phyloP scores from a whole-genome alignment of 2,797 vertebrate species.

The Notoglanidium macrostoma region DNA sequence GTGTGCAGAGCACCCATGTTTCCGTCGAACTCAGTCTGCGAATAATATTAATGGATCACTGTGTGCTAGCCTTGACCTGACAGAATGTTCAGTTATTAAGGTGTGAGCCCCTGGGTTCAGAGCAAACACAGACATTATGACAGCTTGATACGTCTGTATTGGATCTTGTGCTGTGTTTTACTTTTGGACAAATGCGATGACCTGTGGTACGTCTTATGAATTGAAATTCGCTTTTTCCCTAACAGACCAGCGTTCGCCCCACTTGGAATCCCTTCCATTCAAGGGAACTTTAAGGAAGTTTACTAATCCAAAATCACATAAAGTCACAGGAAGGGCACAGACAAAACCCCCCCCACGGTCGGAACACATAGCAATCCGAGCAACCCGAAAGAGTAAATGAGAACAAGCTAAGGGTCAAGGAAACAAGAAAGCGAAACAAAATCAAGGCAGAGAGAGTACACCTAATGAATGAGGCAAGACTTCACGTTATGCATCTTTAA shows the following conservation, averaged over 20 bases:
- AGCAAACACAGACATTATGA: neutral
- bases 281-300: neutral
- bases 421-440: neutral
- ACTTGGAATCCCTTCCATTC: neutral
- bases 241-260: neutral
- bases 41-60: constrained; percentile 63
- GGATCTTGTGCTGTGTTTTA: neutral
- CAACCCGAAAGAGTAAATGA: neutral
- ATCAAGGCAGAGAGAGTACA: neutral
- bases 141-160: neutral
- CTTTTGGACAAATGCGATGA: neutral
- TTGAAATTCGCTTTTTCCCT: neutral
- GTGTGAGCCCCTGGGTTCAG: constrained; percentile 22
- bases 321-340: neutral
- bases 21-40: constrained; percentile 57
- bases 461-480: neutral
- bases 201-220: neutral
- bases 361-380: neutral
- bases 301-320: neutral
- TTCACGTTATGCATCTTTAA: neutral
- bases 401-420: neutral
- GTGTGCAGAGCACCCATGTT: constrained; percentile 58
- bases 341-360: neutral
- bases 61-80: constrained; percentile 58
- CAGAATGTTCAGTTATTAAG: constrained; percentile 38